Evolutionary conservation across 2,888 invertebrate genomes (phyloP).

Genomic region (Rhaphigaster nebulosa): DNA sequence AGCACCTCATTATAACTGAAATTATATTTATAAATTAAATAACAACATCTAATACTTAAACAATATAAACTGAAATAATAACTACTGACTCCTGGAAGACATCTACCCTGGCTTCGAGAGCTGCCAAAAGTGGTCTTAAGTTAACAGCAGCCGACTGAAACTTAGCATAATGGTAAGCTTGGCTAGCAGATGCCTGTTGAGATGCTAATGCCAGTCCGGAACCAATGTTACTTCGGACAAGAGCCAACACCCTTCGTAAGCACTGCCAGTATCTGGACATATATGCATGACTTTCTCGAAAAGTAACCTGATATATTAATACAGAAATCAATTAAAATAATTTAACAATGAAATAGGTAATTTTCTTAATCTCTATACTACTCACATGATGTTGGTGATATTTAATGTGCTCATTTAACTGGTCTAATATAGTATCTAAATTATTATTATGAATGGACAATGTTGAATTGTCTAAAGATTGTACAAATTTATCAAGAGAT

Average conservation of each 20-base stretch:
- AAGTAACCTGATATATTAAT: constrained; percentile 75
- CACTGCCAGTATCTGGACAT: constrained; percentile 88
- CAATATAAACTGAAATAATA: background rate
- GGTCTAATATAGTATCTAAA: constrained; percentile 84
- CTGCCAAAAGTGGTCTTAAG: constrained; percentile 83
- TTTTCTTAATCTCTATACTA: constrained; percentile 59
- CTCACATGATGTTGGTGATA: constrained; percentile 87
- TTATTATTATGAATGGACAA: constrained; percentile 86
- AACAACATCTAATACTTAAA: background rate
- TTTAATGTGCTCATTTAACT: constrained; percentile 88
- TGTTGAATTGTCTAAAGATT: constrained; percentile 83
- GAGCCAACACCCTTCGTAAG: constrained; percentile 82
- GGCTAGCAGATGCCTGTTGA: constrained; percentile 68
- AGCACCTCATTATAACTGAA: constrained; percentile 79
- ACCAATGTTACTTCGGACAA: constrained; percentile 85
- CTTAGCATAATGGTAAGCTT: constrained; percentile 92
- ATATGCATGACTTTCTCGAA: constrained; percentile 88
- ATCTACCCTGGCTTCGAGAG: constrained; percentile 84
- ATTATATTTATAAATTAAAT: constrained; percentile 42
- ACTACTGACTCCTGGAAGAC: constrained; percentile 79
- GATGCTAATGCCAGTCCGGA: constrained; percentile 65
- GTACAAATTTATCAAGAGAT: constrained; percentile 84
- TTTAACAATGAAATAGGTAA: background rate
- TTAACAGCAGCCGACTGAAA: constrained; percentile 94
- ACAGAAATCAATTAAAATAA: background rate